Base-by-base conservation (phyloP, 1,140 invertebrate species). In the Lithobius niger region DNA sequence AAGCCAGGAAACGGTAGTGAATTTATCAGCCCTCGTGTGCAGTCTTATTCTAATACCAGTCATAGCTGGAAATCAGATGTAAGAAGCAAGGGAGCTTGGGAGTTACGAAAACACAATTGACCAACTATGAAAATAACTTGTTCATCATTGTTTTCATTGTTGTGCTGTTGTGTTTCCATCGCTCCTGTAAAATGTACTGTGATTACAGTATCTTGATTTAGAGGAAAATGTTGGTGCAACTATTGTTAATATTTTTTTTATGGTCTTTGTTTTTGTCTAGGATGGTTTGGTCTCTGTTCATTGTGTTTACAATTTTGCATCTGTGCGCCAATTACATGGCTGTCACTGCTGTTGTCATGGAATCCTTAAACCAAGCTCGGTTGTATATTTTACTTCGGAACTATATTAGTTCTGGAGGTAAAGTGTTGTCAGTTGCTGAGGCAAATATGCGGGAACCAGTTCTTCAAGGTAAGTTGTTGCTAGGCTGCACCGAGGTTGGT, bases 1-100 rank as follows among this genome's bases (percentile, higher is more conserved):
- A 6, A 92, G 88, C 60, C 95, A 98, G 76, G 94, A 97, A 69
- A 97, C 91, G 0, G 78, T 89, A 60, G 90, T 97, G 0, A 97
- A 97, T 73, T 72, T 97, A 43, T 66, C 85, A 27, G 90, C 86
- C 13, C 84, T 92, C 3, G 67, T 89, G 52, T 63, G 82, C 15
- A 86, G 86, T 54, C 76, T 96, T 28, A 70, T 83, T 24, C 67
- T 96, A 45, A 73, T 95, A 1, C 81, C 83, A 26, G 59, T 79
- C n/a, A 71, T 88, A 13, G 77, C 75, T 27, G 65, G 67, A 47
- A 65, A 66, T 31, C 57, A 61, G 42, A 43, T 58, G 71, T 72
- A 61, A 64, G 67, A 67, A 55, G 18, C 19, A 16, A 16, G 16
- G 16, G 22, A 40, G 31, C 10, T 40, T 10, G n/a, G n/a, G n/a